Base-by-base conservation (phyloP, 2,888 invertebrate species). In the Panzeria rudis region DNA sequence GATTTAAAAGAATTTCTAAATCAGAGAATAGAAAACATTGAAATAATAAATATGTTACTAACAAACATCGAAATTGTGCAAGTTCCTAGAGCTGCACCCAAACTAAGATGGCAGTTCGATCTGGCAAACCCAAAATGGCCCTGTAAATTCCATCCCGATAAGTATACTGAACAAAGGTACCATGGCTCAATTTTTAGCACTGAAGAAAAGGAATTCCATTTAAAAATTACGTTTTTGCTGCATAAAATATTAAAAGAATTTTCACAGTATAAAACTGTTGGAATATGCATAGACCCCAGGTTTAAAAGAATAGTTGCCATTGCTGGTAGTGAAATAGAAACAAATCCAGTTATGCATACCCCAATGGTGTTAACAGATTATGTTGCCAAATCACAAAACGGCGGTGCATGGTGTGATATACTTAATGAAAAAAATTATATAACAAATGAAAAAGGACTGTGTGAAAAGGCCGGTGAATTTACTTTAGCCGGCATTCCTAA, bases 361-460 rank as follows among this genome's bases (percentile, higher is more conserved):
- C 93, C 95, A 0, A 98, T 98, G 97, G 93, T 97, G 44, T 96
- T 96, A 11, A 94, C 98, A 76, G 98, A 98, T 92, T 94, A 96
- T 87, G 97, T 98, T 3, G 97, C 98, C 0, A 94, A 94, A 89
- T 94, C 95, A 6, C 98, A 98, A 93, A 95, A 95, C 59, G 97
- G 97, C 0, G 97, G 97, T 0, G 95, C 94, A 0, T 97, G 95
- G 95, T 38, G 84, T 47, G 44, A 35, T 11, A 6, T 23, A 50
- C 23, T n/a, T 5, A 86, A 91, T 2, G n/a, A n/a, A n/a, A n/a
- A n/a, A n/a, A n/a, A n/a, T n/a, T n/a, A n/a, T n/a, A n/a, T n/a
- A n/a, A 47, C 73, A 41, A 52, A 25, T 1, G 62, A 20, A 0
- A 17, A 73, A 0, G 62, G 32, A 35, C n/a, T 9, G 0, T 0